Evolutionary conservation across 2,797 vertebrate species (phyloP), one percentile per base, ranked within the genome.

Genomic region (Notolabrus celidotus): DNA sequence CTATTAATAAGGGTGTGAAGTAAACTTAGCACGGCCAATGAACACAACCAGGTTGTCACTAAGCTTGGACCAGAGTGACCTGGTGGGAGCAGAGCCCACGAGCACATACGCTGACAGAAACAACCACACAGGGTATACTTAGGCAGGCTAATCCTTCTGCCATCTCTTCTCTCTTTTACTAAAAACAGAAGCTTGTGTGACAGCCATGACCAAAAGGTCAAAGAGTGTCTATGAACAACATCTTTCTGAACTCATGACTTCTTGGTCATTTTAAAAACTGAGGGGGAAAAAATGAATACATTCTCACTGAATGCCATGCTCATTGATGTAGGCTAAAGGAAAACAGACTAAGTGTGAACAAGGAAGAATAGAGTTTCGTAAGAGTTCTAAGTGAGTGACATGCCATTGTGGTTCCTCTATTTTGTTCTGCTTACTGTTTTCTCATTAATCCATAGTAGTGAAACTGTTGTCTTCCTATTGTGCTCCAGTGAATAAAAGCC

Each of bases 301-400:
- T 80, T 23, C 74, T 67, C 25, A 65, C 41, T 71, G n/a, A 76
- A 59, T 59, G 42, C 54, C 78, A 82, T 51, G 70, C 82, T 69
- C 57, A 89, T 23, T 80, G 71, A 83, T 88, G 76, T 83, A 75
- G 60, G 67, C 76, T 80, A 82, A 75, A 86, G 80, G 82, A 89
- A 91, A 88, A 89, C 83, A 65, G 84, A 84, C 69, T 80, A 83
- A 88, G 84, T 78, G 77, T 89, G 80, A 92, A 92, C 87, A 41
- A 88, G 90, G 91, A 92, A 92, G 90, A 93, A 86, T 86, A 78
- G 82, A 74, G 87, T 93, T 93, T 93, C 89, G 84, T 85, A 93
- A 94, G 84, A 92, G 76, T 81, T 89, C 88, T 85, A 89, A 85
- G 87, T 71, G 83, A 90, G 89, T 88, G 88, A 90, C 92, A 88